Base-by-base conservation (phyloP, 2,888 invertebrate species). In the Polyommatus icarus region DNA sequence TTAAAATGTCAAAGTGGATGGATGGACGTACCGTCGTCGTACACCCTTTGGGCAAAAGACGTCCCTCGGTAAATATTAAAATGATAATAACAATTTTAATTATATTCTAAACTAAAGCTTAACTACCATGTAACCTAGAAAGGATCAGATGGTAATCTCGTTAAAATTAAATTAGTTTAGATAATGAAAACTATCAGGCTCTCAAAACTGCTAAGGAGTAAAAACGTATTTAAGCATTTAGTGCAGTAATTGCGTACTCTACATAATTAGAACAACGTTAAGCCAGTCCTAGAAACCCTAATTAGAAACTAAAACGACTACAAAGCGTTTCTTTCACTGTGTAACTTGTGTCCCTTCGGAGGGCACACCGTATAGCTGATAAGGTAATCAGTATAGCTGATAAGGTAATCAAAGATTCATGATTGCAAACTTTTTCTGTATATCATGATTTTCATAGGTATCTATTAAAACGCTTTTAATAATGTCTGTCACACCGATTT, bases 261-360 rank as follows among this genome's bases (percentile, higher is more conserved):
- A 40, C 46, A 75, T 54, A 54, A 54, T 75, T 75, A 75, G 50
- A 75, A 54, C 54, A 54, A 24, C 46, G 75, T 15, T 75, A 75
- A 75, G 75, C 54, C 29, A n/a, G 46, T 32, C 75, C 75, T 50
- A 29, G 75, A 24, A 75, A 75, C 75, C 75, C 75, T 24, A 54
- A 54, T 75, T 75, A 75, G 18, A 54, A 1, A 61, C 29, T 15
- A 29, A 67, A 67, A 67, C 67, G 20, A 61, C 24, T 24, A 61
- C 24, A 12, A 24, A 61, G 61, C 61, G 61, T 24, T 61, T 61
- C 61, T 24, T 61, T 61, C 61, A 61, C 2, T 12, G 61, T 61
- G 24, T 24, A 61, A 61, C 61, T 20, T 61, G 61, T 12, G 20
- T 10, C 24, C 61, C 20, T 61, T 24, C 12, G 20, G 10, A n/a